Evolutionary conservation across 2,888 invertebrate genomes (phyloP).

Genomic region (Cheilosia grossa): DNA sequence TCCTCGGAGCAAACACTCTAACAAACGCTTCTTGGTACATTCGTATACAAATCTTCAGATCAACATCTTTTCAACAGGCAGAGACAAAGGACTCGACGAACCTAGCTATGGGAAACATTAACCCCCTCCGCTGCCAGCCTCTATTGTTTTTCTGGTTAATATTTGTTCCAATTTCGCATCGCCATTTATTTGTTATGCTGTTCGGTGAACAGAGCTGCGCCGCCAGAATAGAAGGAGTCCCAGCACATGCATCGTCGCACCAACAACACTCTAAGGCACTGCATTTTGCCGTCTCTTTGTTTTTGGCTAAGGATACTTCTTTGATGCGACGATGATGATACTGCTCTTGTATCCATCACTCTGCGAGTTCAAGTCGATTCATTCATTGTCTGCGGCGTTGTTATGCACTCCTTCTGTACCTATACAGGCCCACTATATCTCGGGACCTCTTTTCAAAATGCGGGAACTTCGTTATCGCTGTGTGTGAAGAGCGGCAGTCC

Average conservation of each 20-base stretch:
- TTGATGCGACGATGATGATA: conserved; percentile 36
- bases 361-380: conserved; percentile 62
- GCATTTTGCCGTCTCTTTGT: conserved; percentile 46
- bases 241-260: conserved; percentile 26
- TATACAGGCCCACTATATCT: conserved; percentile 1
- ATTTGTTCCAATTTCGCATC: conserved; percentile 58
- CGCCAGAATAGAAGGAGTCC: not conserved
- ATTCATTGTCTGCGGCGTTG: conserved; percentile 66
- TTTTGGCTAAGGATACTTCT: conserved; percentile 48
- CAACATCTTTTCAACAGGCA: not conserved
- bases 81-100: conserved; percentile 40
- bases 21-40: conserved; percentile 8
- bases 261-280: conserved; percentile 31
- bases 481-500: conserved; percentile 17
- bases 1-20: conserved; percentile 15
- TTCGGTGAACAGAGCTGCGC: conserved; percentile 1
- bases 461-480: conserved; percentile 57
- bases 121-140: not conserved
- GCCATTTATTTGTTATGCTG: conserved; percentile 31
- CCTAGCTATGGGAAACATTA: conserved; percentile 24
- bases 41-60: conserved; percentile 31
- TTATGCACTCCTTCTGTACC: conserved; percentile 15
- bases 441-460: conserved; percentile 47
- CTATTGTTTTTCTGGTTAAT: conserved; percentile 43
- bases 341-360: conserved; percentile 37